phyloP scores from a whole-genome alignment of 2,888 invertebrate species.

The Microchrysa polita region DNA sequence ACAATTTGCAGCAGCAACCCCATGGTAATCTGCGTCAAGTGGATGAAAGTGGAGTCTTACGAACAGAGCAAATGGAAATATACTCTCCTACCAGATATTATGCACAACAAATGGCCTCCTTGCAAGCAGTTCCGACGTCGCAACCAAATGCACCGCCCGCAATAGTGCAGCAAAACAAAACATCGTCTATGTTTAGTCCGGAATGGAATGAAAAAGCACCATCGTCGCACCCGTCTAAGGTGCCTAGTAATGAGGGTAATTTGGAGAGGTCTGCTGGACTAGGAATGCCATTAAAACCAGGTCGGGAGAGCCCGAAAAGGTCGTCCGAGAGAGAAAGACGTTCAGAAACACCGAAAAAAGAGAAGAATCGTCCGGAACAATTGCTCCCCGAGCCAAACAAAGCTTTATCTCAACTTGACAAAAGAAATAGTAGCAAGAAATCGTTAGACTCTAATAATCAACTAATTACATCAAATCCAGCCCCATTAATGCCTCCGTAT shows the following conservation, averaged over 20 bases:
- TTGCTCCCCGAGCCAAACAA: not conserved
- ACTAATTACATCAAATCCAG: not conserved
- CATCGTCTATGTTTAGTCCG: constrained; percentile 62
- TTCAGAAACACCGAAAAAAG: constrained; percentile 59
- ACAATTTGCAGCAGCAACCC: constrained; percentile 29
- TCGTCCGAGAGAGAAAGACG: constrained; percentile 52
- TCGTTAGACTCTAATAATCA: constrained; percentile 5
- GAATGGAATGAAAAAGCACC: constrained; percentile 60
- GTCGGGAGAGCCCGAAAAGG: constrained; percentile 62
- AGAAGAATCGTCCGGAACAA: constrained; percentile 57
- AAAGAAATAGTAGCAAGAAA: constrained; percentile 37
- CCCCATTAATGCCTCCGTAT: constrained; percentile 20
- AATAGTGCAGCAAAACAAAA: constrained; percentile 47
- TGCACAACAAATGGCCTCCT: constrained; percentile 44
- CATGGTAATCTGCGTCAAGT: constrained; percentile 16
- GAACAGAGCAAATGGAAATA: constrained; percentile 53
- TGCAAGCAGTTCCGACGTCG: constrained; percentile 48
- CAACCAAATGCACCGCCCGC: constrained; percentile 48
- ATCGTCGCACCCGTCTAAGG: constrained; percentile 49
- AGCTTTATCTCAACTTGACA: constrained; percentile 15
- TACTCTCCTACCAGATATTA: constrained; percentile 54
- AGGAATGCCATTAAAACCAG: constrained; percentile 53
- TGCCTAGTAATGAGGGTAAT: constrained; percentile 44
- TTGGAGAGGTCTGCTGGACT: constrained; percentile 1
- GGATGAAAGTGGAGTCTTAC: constrained; percentile 31